Evolutionary conservation across 1,140 invertebrate species (phyloP), one percentile per base, ranked within the genome.

Genomic region (Sinella curviseta): DNA sequence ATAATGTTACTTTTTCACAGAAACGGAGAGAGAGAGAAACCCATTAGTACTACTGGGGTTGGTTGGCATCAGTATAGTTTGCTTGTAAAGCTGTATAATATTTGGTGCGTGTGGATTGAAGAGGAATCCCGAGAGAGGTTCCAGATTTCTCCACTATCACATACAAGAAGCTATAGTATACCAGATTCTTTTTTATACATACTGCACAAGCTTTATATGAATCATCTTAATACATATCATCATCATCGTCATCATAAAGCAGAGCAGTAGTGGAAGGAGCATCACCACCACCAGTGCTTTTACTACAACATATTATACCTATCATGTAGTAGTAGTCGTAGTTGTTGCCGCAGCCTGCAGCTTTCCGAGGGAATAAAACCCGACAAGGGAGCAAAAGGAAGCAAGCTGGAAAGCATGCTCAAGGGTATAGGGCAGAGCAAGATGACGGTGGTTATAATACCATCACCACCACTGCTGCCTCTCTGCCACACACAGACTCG

Each of bases 181-280:
- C 17, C 39, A n/a, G n/a, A n/a, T n/a, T n/a, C n/a, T n/a, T n/a
- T n/a, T n/a, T n/a, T n/a, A n/a, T n/a, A n/a, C n/a, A n/a, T n/a
- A n/a, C n/a, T n/a, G n/a, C n/a, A n/a, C n/a, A n/a, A n/a, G n/a
- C n/a, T n/a, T n/a, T n/a, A 26, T 60, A 60, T 60, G 57, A 60
- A 60, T 60, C 57, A 60, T 60, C 57, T 60, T 60, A 48, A 48
- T 48, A 48, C n/a, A n/a, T n/a, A n/a, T n/a, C n/a, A n/a, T n/a
- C n/a, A n/a, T n/a, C n/a, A n/a, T n/a, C n/a, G n/a, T n/a, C n/a
- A n/a, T 48, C 39, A 48, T 8, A 17, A 48, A 48, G 17, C 39
- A 12, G 39, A 48, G 39, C 39, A 48, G 39, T 26, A 60, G 14
- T 60, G 14, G 57, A n/a, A 60, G 24, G 57, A 60, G 57, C 57